phyloP scores from a whole-genome alignment of 2,797 vertebrate genomes.

The Lateolabrax maculatus region DNA sequence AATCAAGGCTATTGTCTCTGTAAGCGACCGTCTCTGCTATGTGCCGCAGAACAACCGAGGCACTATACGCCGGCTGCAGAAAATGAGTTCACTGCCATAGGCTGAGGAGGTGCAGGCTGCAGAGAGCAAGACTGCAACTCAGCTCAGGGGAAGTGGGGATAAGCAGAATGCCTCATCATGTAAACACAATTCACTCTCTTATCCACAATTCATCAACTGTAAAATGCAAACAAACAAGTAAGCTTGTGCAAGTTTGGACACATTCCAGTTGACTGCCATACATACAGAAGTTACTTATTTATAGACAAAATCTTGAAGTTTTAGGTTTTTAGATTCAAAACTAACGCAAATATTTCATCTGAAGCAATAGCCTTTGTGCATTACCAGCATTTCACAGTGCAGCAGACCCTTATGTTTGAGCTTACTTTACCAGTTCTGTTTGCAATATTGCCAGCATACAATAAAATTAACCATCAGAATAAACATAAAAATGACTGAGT shows the following conservation, averaged over 20 bases:
- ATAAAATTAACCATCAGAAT: neutral
- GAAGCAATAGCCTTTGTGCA: neutral
- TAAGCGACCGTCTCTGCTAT: slow-evolving; percentile 81
- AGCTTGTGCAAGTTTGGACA: slow-evolving; percentile 33
- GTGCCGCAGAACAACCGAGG: slow-evolving; percentile 84
- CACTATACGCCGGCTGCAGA: slow-evolving; percentile 78
- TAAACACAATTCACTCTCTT: slow-evolving; percentile 70
- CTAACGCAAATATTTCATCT: neutral
- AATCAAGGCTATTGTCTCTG: slow-evolving; percentile 88
- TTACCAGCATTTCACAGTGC: neutral
- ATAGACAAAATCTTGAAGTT: neutral
- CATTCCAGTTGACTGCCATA: slow-evolving; percentile 29
- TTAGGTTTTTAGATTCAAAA: neutral
- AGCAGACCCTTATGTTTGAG: too few relatives aligned
- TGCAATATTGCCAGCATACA: neutral
- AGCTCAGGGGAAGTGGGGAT: slow-evolving; percentile 35
- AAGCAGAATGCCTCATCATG: slow-evolving; percentile 67
- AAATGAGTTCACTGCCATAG: slow-evolving; percentile 75
- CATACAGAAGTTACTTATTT: neutral
- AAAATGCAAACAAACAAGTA: slow-evolving; percentile 73
- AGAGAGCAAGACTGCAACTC: slow-evolving; percentile 52
- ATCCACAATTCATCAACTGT: slow-evolving; percentile 61
- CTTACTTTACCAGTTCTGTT: too few relatives aligned
- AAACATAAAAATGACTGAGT: neutral
- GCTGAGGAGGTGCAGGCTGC: slow-evolving; percentile 66